These are phyloP conservation scores for Arothron firmamentum DNA, from an alignment of 2,113 vertebrate species.

Conservation along the genomic window DNA sequence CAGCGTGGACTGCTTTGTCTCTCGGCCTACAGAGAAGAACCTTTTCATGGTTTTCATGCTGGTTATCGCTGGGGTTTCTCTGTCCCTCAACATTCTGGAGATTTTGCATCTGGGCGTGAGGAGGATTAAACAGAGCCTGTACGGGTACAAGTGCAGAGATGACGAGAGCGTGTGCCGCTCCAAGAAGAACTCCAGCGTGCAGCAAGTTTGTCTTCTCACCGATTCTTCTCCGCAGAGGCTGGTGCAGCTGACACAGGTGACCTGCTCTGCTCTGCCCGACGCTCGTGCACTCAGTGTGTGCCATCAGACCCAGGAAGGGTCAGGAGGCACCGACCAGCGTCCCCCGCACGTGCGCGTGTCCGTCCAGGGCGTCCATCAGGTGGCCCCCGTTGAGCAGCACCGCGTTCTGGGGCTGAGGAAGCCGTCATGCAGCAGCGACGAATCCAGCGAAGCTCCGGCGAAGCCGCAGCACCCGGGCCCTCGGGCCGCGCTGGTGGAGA, in stretches of 20 bases:
- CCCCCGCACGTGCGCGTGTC: constrained; percentile 7
- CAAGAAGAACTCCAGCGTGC: constrained; percentile 80
- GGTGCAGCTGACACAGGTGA: constrained; percentile 66
- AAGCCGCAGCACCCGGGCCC: constrained; percentile 42
- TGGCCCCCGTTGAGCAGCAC: constrained; percentile 22
- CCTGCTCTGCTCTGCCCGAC: constrained; percentile 58
- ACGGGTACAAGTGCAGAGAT: constrained; percentile 63
- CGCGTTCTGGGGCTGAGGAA: constrained; percentile 58
- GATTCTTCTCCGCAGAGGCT: constrained; percentile 73
- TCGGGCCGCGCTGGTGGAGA: constrained; percentile 62
- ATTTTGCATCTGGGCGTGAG: constrained; percentile 87
- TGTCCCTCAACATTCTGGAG: constrained; percentile 88
- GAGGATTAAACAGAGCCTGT: constrained; percentile 82
- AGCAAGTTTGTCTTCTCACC: constrained; percentile 68
- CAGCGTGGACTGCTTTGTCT: constrained; percentile 92
- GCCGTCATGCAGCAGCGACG: constrained; percentile 70
- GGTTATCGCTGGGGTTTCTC: constrained; percentile 86
- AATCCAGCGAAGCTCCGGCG: constrained; percentile 49
- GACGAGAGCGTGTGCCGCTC: constrained; percentile 76
- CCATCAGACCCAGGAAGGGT: constrained; percentile 47
- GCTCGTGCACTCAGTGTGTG: constrained; percentile 42
- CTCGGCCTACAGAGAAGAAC: constrained; percentile 92
- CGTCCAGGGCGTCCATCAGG: constrained; percentile 57
- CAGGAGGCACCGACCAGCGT: constrained; percentile 41
- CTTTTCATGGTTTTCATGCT: constrained; percentile 97